Evolutionary conservation across 2,113 vertebrate genomes (phyloP), one percentile per base, ranked within the genome.

Genomic region (Pelecanus crispus): DNA sequence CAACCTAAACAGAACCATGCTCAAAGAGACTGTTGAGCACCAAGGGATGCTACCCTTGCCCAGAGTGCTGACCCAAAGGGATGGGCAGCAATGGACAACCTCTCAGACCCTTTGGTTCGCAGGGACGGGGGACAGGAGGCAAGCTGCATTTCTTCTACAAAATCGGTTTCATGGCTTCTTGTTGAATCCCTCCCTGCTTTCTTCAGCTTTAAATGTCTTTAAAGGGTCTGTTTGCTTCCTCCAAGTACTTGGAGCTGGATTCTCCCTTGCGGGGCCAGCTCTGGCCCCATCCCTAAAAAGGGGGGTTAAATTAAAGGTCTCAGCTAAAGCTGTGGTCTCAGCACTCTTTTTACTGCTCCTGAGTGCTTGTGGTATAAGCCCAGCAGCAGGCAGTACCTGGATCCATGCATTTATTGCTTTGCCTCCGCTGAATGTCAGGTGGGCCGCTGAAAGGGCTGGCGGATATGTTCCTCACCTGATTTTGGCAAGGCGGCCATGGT

Each of bases 401-500:
- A 36, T 62, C 32, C 1, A 0, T 25, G 38, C 12, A 10, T 38
- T 67, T 50, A 40, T 56, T 55, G 32, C 72, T 87, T 73, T 67
- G 78, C 40, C 36, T 40, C 32, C 1, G 6, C 10, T 36, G 29
- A 49, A 47, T 34, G 49, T 44, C 40, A 77, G 49, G 20, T 3
- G 18, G n/a, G 52, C 32, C 90, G 70, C 74, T 67, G 56, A 28
- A 59, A 67, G 16, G 20, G 19, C 16, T 5, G 15, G 17, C 24
- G 38, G 12, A 17, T 21, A 21, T 0, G 3, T 17, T 92, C 56
- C 42, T 74, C 61, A 36, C 32, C 74, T 32, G 42, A 58, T 72
- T 84, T 32, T 4, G 8, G 52, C 20, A 53, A 21, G 0, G 1
- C 1, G 10, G 28, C 45, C 3, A 1, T 36, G 58, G 13, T 31